Percentiles rank a stretch among this genome's conserved stretches.
phyloP scores from a whole-genome alignment of 1,140 invertebrate genomes.

The Sesamia nonagrioides region DNA sequence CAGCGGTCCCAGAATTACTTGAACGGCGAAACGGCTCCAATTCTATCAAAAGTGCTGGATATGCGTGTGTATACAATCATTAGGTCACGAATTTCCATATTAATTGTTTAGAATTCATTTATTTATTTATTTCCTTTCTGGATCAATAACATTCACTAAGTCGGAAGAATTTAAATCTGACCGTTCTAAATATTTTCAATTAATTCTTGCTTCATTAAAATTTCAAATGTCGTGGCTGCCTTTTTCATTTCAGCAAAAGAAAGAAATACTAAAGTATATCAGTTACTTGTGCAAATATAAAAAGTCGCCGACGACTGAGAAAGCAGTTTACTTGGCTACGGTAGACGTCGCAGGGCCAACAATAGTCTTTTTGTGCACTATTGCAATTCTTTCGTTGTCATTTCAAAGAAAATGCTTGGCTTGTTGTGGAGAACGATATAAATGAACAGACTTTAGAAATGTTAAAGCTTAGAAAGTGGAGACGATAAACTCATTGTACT shows the following conservation, averaged over 20 bases:
- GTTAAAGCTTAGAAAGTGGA: background rate
- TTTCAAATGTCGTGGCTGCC: constrained; percentile 12
- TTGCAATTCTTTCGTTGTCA: constrained; percentile 37
- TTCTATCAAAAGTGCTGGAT: constrained; percentile 10
- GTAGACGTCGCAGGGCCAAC: constrained; percentile 18
- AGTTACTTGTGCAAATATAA: constrained; percentile 34
- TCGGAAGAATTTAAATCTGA: background rate
- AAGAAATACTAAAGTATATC: constrained; percentile 33
- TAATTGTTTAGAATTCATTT: constrained; percentile 16
- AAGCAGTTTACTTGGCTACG: constrained; percentile 35
- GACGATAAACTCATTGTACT: background rate
- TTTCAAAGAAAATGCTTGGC: constrained; percentile 28
- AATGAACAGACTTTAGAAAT: constrained; percentile 10
- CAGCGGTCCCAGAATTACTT: background rate
- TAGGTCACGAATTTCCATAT: background rate
- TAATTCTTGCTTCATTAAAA: constrained; percentile 20
- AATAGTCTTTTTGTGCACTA: constrained; percentile 34
- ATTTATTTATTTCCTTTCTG: background rate
- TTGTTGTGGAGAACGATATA: constrained; percentile 26
- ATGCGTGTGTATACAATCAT: background rate
- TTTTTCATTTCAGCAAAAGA: constrained; percentile 9
- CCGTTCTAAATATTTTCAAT: background rate
- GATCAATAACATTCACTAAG: background rate
- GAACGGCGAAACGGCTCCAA: background rate
- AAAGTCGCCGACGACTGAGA: constrained; percentile 14